These are phyloP conservation scores for Clinocottus analis DNA, from an alignment of 2,113 vertebrate species.

Conservation along the genomic window DNA sequence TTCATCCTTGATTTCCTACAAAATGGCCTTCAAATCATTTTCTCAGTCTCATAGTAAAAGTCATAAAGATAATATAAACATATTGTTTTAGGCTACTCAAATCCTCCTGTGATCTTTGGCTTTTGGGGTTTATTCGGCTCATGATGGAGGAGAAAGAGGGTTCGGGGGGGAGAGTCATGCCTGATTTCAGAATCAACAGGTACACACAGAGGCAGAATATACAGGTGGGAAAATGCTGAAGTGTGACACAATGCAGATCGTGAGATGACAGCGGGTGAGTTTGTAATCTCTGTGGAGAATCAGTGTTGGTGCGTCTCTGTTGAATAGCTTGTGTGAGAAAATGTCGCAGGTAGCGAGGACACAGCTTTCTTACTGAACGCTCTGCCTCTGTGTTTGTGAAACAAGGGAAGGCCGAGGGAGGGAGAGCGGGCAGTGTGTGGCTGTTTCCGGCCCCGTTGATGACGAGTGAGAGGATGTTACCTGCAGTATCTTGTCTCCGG, in stretches of 20 bases:
- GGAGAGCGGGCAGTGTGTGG: conserved; percentile 16
- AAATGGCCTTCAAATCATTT: background rate
- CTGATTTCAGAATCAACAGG: conserved; percentile 32
- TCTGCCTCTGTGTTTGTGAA: conserved; percentile 59
- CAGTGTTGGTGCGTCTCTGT: background rate
- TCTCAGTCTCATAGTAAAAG: background rate
- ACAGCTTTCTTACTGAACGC: conserved; percentile 52
- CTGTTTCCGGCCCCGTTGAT: conserved; percentile 35
- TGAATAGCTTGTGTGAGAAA: background rate
- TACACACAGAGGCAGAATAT: conserved; percentile 44
- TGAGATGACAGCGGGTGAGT: background rate
- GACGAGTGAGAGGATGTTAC: conserved; percentile 79
- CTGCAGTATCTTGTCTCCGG: conserved; percentile 99
- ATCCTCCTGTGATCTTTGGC: background rate
- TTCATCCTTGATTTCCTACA: background rate
- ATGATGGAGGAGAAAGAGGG: conserved; percentile 28
- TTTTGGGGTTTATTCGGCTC: background rate
- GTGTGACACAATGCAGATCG: background rate
- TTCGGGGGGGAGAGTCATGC: conserved; percentile 10
- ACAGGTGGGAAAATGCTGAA: conserved; percentile 17
- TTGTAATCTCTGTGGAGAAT: background rate
- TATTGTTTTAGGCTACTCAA: background rate
- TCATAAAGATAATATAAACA: background rate
- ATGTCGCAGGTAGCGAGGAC: background rate
- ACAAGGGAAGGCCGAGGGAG: conserved; percentile 30